Percentiles rank a stretch among this genome's conserved stretches.
phyloP scores from a whole-genome alignment of 2,113 vertebrate species.

The Micromys minutus region DNA sequence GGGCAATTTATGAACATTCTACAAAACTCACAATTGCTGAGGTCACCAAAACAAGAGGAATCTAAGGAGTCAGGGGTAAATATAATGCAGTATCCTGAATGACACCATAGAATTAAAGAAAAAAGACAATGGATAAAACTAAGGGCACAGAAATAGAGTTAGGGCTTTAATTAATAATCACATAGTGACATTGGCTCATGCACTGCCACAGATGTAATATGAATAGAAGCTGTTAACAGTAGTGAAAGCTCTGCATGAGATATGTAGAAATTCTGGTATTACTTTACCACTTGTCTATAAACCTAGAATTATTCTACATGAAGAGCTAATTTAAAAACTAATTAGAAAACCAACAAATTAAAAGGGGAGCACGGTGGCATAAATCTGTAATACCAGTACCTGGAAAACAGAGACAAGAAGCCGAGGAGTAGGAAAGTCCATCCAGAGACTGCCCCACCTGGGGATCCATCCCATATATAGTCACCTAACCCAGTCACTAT shows the following conservation, averaged over 20 bases:
- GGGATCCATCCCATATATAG: too few relatives aligned
- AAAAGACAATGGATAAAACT: slow-evolving; percentile 3
- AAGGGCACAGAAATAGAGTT: neutral
- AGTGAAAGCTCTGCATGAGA: neutral
- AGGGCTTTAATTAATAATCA: neutral
- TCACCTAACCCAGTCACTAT: too few relatives aligned
- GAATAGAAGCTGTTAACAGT: slow-evolving; percentile 24
- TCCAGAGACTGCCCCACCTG: too few relatives aligned
- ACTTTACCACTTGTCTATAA: slow-evolving; percentile 41
- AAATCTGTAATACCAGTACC: neutral
- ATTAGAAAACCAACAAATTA: slow-evolving; percentile 23
- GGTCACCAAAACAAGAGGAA: slow-evolving; percentile 4
- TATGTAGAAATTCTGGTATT: neutral
- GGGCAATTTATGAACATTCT: neutral
- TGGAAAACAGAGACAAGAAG: neutral
- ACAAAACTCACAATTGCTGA: slow-evolving; percentile 42
- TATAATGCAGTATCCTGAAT: neutral
- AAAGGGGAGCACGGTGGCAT: neutral
- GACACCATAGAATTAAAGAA: slow-evolving; percentile 13
- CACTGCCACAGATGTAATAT: slow-evolving; percentile 19
- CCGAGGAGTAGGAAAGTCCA: too few relatives aligned
- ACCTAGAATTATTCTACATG: slow-evolving; percentile 52
- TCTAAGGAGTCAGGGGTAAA: neutral
- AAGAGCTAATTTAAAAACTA: slow-evolving; percentile 38
- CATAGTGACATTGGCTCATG: neutral